Base-by-base conservation (phyloP, 2,113 vertebrate genomes). In the Delphinapterus leucas region DNA sequence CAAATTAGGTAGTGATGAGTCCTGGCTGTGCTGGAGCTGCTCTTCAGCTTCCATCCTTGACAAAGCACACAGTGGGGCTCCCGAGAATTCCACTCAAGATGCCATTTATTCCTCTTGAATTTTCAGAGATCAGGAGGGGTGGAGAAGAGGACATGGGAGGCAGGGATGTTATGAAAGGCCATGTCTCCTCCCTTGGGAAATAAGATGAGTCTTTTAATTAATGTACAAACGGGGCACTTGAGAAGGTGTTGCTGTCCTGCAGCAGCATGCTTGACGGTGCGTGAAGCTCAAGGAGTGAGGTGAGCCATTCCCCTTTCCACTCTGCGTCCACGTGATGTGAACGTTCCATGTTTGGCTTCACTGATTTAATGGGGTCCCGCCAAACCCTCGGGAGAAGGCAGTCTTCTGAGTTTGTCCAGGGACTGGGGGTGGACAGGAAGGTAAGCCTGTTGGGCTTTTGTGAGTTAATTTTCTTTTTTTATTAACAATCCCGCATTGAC, bases 51-150 rank as follows among this genome's bases (percentile, higher is more conserved):
- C 82, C 4, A 6, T 10, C 74, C 70, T 93, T 0, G 23, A 94
- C 93, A 85, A 86, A 84, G 70, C 95, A 88, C 73, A 96, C 96
- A 90, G 25, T 81, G 97, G 97, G 95, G 91, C 94, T 96, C 93
- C 96, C 87, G 88, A 93, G 92, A 97, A 97, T 96, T 96, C 89
- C 95, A 71, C 96, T 89, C 74, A 49, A 13, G 92, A 93, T 96
- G 67, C 83, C 95, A 77, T 96, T 97, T 98, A 97, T 98, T 97
- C 92, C 93, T 97, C 94, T 95, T 98, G 97, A 96, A 95, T 90
- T 95, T 98, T 98, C 83, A 4, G 28, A 96, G 98, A 97, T 98
- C 93, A 96, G 96, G 96, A 96, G 81, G 96, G 77, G 68, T 86
- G 93, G 0, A 36, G 61, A 49, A 94, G 96, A 98, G 97, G 94